A percentile compares a stretch with the other conserved stretches of the same genome.
phyloP scores from a whole-genome alignment of 2,888 invertebrate species.

The Parascotia fuliginaria region DNA sequence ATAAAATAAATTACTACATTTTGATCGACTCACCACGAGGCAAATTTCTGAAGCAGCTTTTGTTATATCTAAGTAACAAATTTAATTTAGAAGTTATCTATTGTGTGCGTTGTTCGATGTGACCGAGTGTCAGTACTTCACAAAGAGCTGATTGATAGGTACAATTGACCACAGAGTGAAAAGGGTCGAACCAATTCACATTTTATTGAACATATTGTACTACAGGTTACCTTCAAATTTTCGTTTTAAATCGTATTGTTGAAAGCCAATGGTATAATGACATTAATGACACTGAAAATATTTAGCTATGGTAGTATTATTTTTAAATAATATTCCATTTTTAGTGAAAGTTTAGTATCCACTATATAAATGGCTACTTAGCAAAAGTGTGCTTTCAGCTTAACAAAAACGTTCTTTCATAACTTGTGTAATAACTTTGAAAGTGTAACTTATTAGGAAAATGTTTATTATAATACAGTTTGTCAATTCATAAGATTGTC shows the following conservation, averaged over 20 bases:
- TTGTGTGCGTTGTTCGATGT: background rate
- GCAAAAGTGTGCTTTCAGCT: too few species aligned
- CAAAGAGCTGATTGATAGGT: slow-evolving; percentile 6
- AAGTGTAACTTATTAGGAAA: too few species aligned
- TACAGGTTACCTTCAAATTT: background rate
- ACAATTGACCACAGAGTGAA: slow-evolving; percentile 8
- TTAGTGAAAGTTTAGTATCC: too few species aligned
- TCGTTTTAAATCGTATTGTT: too few species aligned
- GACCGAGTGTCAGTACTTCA: slow-evolving; percentile 1
- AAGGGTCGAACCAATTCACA: slow-evolving; percentile 6
- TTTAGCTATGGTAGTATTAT: too few species aligned
- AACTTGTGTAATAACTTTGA: too few species aligned
- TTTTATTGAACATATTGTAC: slow-evolving; percentile 2
- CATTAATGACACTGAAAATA: too few species aligned
- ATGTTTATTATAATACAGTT: too few species aligned
- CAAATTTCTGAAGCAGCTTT: background rate
- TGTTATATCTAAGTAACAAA: background rate
- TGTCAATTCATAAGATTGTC: too few species aligned
- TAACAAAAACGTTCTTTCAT: too few species aligned
- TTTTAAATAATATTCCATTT: too few species aligned
- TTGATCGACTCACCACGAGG: background rate
- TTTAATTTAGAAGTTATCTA: background rate
- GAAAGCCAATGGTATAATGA: background rate
- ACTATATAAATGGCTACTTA: too few species aligned
- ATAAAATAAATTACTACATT: background rate